Conservation (phyloP, 2,888 invertebrate genomes). For the Bombyx huttoni region DNA sequence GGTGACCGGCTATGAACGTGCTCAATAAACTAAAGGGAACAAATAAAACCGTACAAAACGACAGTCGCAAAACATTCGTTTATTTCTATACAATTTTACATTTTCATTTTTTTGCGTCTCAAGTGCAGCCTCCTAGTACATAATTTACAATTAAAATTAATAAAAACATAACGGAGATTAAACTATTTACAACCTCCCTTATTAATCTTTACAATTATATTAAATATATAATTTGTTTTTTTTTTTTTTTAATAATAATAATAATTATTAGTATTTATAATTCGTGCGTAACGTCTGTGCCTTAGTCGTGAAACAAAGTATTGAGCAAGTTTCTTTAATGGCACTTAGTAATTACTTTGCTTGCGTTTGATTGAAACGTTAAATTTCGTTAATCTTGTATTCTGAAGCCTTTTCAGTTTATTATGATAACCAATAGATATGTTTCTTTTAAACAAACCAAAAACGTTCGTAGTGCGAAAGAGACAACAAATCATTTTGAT, state of each 20-base stretch:
- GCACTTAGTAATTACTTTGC: slow-evolving; percentile 3
- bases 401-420: background rate
- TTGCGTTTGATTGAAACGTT: background rate
- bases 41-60: slow-evolving; percentile 23
- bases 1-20: background rate
- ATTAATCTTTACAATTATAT: slow-evolving; percentile 4
- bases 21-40: background rate
- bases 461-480: background rate
- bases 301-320: background rate
- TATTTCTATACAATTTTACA: slow-evolving; percentile 65
- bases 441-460: background rate
- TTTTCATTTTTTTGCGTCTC: slow-evolving; percentile 31
- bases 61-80: slow-evolving; percentile 51
- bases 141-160: slow-evolving; percentile 16
- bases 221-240: background rate
- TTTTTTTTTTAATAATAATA: background rate
- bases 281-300: background rate
- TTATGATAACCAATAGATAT: background rate
- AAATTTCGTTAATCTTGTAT: background rate
- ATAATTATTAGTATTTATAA: no score
- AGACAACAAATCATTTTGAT: background rate
- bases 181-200: background rate
- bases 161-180: slow-evolving; percentile 8
- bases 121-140: slow-evolving; percentile 44
- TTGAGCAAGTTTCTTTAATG: slow-evolving; percentile 2